These are phyloP conservation scores for Brachypodius melanocephalos DNA, from an alignment of 2,113 vertebrate species.

Conservation along the genomic window DNA sequence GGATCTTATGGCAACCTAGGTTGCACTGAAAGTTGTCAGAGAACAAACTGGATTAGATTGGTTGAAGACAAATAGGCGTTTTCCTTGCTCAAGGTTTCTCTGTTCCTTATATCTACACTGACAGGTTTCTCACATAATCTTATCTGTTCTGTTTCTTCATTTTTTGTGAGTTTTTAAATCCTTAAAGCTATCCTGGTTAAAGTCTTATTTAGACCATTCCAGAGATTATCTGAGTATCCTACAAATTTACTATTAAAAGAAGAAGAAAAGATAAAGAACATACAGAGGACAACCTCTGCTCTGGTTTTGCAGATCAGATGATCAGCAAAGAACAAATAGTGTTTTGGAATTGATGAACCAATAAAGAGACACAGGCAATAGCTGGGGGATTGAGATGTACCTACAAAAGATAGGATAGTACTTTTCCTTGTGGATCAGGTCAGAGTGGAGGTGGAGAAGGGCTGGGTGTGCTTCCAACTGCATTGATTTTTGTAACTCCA, in stretches of 20 bases:
- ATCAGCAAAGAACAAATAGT: not conserved
- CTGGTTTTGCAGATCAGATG: not conserved
- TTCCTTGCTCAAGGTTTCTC: not conserved
- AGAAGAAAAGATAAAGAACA: not conserved
- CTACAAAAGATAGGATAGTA: not conserved
- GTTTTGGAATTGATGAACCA: not conserved
- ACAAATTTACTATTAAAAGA: not conserved
- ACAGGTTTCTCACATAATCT: not conserved
- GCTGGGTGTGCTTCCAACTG: not conserved
- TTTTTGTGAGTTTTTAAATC: not conserved
- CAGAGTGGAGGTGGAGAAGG: not conserved
- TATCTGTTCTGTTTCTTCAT: not conserved
- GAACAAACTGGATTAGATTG: not conserved
- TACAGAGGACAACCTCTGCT: not conserved
- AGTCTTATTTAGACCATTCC: not conserved
- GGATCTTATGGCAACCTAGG: not conserved
- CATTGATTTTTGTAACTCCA: accelerated
- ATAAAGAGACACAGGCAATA: not conserved
- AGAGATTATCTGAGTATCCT: not conserved
- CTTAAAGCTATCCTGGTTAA: not conserved
- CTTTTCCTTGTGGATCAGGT: not conserved
- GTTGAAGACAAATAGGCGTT: not conserved
- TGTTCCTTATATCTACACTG: not conserved
- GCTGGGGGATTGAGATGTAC: not conserved
- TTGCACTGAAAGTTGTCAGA: not conserved